These are phyloP conservation scores for Thaleichthys pacificus DNA, from an alignment of 2,797 vertebrate genomes.

Conservation along the genomic window DNA sequence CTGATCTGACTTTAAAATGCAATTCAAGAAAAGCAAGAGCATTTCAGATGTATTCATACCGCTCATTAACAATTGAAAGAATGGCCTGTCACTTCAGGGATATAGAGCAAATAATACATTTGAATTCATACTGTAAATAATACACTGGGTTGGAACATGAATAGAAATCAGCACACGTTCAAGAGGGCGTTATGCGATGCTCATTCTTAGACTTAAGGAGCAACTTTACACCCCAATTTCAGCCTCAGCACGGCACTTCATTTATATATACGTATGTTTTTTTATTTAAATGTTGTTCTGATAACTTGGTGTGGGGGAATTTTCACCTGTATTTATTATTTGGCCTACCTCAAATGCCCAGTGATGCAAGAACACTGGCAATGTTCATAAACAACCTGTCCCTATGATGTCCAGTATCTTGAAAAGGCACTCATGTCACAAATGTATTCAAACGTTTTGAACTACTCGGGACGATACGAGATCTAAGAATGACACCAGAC, in stretches of 20 bases:
- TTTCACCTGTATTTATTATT: not conserved
- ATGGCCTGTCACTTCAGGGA: conserved; percentile 6
- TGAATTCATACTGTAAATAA: not conserved
- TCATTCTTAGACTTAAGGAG: not conserved
- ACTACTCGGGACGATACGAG: too few relatives aligned
- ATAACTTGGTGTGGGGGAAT: not conserved
- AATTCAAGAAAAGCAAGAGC: conserved; percentile 34
- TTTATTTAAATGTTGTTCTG: too few relatives aligned
- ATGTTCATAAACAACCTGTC: too few relatives aligned
- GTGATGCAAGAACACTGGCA: too few relatives aligned
- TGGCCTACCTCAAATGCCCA: too few relatives aligned
- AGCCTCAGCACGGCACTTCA: too few relatives aligned
- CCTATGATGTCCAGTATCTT: too few relatives aligned
- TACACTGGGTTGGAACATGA: not conserved
- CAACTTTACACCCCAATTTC: too few relatives aligned
- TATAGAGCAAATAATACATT: conserved; percentile 12
- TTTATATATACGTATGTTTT: too few relatives aligned
- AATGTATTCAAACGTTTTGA: too few relatives aligned
- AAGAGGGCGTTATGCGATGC: not conserved
- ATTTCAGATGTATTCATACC: conserved; percentile 29
- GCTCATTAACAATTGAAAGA: conserved; percentile 26
- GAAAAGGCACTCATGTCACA: too few relatives aligned
- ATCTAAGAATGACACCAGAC: too few relatives aligned
- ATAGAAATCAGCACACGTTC: conserved; percentile 1
- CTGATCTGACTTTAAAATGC: conserved; percentile 53